phyloP scores from a whole-genome alignment of 1,140 invertebrate genomes.

The Lordiphosa clarofinis region DNA sequence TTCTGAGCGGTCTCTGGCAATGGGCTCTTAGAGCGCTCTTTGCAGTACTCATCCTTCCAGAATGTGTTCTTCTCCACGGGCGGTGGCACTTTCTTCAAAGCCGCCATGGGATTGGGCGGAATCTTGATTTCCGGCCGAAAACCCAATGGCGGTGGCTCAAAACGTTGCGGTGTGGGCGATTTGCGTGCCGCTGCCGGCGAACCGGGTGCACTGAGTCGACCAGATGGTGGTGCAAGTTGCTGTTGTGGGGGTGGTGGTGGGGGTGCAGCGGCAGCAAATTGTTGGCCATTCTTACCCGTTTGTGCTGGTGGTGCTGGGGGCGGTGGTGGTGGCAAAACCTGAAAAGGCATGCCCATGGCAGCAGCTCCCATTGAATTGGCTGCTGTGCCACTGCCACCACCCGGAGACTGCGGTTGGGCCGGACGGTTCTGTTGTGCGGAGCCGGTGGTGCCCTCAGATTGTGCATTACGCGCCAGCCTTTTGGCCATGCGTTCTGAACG shows the following conservation, averaged over 20 bases:
- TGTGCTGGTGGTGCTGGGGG: constrained; percentile 79
- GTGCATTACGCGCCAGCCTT: constrained; percentile 82
- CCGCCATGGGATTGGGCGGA: constrained; percentile 84
- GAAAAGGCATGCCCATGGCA: constrained; percentile 84
- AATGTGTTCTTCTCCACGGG: constrained; percentile 79
- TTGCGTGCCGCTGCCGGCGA: constrained; percentile 79
- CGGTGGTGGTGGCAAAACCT: constrained; percentile 84
- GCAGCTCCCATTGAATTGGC: constrained; percentile 67
- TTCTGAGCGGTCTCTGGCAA: constrained; percentile 51
- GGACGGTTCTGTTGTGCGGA: constrained; percentile 74
- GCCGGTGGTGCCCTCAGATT: constrained; percentile 81
- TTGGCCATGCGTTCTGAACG: constrained; percentile 93
- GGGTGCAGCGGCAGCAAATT: constrained; percentile 67
- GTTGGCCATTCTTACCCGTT: constrained; percentile 70
- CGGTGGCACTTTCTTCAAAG: constrained; percentile 80
- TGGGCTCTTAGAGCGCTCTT: constrained; percentile 73
- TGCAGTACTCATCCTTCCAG: constrained; percentile 79
- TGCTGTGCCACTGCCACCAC: constrained; percentile 56
- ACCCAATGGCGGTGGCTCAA: constrained; percentile 78
- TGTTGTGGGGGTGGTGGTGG: constrained; percentile 83
- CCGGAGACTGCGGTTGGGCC: constrained; percentile 67
- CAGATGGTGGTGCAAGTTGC: constrained; percentile 78
- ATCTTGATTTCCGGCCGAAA: constrained; percentile 85
- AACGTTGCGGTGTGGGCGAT: constrained; percentile 78
- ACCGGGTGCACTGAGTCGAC: constrained; percentile 66